Evolutionary conservation across 1,140 invertebrate genomes (phyloP).

Genomic region (Rhizoglyphus robini): DNA sequence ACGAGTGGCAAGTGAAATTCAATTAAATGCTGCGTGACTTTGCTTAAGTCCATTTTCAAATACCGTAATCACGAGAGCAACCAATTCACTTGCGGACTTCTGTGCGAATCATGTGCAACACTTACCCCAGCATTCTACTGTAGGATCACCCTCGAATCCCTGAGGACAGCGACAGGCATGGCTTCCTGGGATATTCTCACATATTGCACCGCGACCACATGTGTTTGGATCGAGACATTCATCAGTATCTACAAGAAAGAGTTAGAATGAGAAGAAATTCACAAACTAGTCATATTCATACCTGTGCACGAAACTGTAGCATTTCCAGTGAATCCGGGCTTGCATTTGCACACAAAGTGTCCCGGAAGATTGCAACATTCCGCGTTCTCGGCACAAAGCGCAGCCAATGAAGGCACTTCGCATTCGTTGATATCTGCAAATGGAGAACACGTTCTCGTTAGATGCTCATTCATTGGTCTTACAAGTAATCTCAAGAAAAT

Average conservation of each 20-base stretch:
- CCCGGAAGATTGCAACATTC: conserved; percentile 87
- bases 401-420: conserved; percentile 60
- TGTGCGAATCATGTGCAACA: no score
- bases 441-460: no score
- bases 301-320: conserved; percentile 28
- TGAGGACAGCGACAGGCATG: conserved; percentile 56
- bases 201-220: conserved; percentile 33
- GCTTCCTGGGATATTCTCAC: conserved; percentile 59
- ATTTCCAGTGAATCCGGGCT: conserved; percentile 52
- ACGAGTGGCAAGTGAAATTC: no score
- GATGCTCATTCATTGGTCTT: no score
- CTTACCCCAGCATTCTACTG: conserved; percentile 42
- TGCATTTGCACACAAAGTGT: conserved; percentile 85
- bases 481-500: no score
- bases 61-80: no score
- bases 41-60: no score
- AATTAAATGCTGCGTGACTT: no score
- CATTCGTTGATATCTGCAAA: conserved; percentile 82
- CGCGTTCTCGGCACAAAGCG: conserved; percentile 72
- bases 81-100: no score
- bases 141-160: conserved; percentile 74
- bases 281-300: conserved; percentile 8
- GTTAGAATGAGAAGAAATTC: conserved; percentile 48
- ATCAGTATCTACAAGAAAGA: conserved; percentile 46
- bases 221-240: conserved; percentile 41